These are phyloP conservation scores for Sitophilus oryzae DNA, from an alignment of 1,140 invertebrate genomes.

Conservation along the genomic window DNA sequence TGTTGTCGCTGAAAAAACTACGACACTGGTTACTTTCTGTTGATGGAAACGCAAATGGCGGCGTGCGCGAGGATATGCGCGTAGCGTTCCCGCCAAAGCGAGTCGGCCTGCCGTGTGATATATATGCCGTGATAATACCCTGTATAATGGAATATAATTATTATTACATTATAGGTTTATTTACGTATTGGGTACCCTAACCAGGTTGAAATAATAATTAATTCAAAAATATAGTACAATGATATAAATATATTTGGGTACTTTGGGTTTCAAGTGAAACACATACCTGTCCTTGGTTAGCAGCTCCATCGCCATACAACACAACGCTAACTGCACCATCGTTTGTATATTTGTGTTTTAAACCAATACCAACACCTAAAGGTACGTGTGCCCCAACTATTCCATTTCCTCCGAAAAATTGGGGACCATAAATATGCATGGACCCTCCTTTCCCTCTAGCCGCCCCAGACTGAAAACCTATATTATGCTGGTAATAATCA, in stretches of 20 bases:
- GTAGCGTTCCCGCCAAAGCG: too few relatives aligned
- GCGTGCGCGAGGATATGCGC: too few relatives aligned
- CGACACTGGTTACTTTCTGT: too few relatives aligned
- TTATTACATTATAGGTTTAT: too few relatives aligned
- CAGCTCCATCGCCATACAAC: conserved; percentile 95
- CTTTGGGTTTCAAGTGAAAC: not conserved
- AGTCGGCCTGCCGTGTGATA: too few relatives aligned
- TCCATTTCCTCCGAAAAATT: conserved; percentile 97
- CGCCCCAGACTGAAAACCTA: conserved; percentile 11
- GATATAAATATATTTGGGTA: not conserved
- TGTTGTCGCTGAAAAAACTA: too few relatives aligned
- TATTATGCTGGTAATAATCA: too few relatives aligned
- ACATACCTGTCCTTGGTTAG: conserved; percentile 80
- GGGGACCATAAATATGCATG: conserved; percentile 85
- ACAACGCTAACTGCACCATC: conserved; percentile 78
- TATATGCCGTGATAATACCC: too few relatives aligned
- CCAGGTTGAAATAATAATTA: not conserved
- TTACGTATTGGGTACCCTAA: too few relatives aligned
- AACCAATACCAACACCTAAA: conserved; percentile 86
- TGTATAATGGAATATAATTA: too few relatives aligned
- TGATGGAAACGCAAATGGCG: too few relatives aligned
- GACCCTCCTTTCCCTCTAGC: conserved; percentile 88
- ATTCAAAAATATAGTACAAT: not conserved
- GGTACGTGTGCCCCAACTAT: conserved; percentile 98
- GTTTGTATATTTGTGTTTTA: conserved; percentile 83